Evolutionary conservation across 2,797 vertebrate genomes (phyloP).

Genomic region (Enteromius treurensis): DNA sequence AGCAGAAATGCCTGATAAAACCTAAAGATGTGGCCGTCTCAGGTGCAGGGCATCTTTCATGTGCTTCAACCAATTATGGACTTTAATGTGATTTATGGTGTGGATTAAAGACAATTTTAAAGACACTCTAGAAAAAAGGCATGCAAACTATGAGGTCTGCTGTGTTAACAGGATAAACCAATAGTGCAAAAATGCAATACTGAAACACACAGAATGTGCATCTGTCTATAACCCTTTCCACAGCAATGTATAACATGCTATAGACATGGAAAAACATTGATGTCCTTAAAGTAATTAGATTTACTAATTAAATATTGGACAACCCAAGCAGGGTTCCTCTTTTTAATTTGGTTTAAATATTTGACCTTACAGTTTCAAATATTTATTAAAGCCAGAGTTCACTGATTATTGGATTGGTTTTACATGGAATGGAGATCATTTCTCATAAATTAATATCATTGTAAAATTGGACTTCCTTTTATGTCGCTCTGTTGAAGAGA

Average conservation of each 20-base stretch:
- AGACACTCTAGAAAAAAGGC: conserved; percentile 13
- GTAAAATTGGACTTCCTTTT: no score
- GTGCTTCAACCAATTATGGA: conserved; percentile 53
- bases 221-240: neutral
- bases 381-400: neutral
- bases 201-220: neutral
- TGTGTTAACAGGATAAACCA: conserved; percentile 1
- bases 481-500: no score
- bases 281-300: neutral
- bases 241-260: neutral
- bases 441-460: neutral
- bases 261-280: no score
- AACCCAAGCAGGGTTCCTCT: neutral
- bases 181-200: conserved; percentile 12
- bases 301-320: neutral
- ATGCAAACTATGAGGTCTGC: conserved; percentile 6
- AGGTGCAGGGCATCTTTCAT: conserved; percentile 56
- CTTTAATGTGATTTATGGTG: conserved; percentile 58
- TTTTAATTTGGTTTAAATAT: conserved; percentile 1
- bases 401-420: neutral
- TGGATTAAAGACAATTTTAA: conserved; percentile 44
- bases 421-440: neutral
- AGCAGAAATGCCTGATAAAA: conserved; percentile 69
- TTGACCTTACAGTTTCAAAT: neutral
- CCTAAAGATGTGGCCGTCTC: conserved; percentile 46